phyloP scores from a whole-genome alignment of 2,888 invertebrate species.

The Deilephila elpenor region DNA sequence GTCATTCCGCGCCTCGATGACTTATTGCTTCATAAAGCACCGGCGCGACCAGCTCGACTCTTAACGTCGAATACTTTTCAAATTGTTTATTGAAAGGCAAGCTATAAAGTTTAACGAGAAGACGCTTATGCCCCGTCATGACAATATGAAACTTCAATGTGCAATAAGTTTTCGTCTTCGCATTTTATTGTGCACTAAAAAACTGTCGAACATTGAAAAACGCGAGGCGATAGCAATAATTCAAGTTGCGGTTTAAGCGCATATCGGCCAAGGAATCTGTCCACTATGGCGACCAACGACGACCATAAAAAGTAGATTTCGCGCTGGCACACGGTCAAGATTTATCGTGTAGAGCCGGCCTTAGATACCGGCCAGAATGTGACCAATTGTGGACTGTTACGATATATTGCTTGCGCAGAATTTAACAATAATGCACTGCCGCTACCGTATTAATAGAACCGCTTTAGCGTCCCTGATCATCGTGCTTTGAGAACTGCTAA shows the following conservation, averaged over 20 bases:
- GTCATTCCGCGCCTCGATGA: conserved; percentile 19
- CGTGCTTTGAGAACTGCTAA: background rate
- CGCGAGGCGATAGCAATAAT: conserved; percentile 63
- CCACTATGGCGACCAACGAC: conserved; percentile 57
- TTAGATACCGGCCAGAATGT: conserved; percentile 62
- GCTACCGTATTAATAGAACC: background rate
- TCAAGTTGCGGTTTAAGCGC: conserved; percentile 58
- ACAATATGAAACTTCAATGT: conserved; percentile 28
- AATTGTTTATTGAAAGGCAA: conserved; percentile 28
- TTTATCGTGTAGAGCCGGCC: conserved; percentile 65
- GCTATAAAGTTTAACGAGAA: conserved; percentile 31
- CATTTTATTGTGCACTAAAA: conserved; percentile 37
- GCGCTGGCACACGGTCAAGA: conserved; percentile 68
- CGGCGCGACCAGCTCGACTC: conserved; percentile 4
- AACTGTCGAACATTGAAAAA: conserved; percentile 62
- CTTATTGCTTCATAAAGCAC: conserved; percentile 28
- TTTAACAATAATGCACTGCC: conserved; percentile 41
- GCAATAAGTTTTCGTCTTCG: conserved; percentile 41
- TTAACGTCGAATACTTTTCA: conserved; percentile 28
- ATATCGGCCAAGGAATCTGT: conserved; percentile 75
- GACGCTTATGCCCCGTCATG: conserved; percentile 18
- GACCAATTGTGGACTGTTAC: conserved; percentile 59
- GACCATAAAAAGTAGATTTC: conserved; percentile 75
- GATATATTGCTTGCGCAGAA: conserved; percentile 57
- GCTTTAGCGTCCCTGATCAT: background rate